phyloP scores from a whole-genome alignment of 2,113 vertebrate species.

The Elephantulus edwardii region DNA sequence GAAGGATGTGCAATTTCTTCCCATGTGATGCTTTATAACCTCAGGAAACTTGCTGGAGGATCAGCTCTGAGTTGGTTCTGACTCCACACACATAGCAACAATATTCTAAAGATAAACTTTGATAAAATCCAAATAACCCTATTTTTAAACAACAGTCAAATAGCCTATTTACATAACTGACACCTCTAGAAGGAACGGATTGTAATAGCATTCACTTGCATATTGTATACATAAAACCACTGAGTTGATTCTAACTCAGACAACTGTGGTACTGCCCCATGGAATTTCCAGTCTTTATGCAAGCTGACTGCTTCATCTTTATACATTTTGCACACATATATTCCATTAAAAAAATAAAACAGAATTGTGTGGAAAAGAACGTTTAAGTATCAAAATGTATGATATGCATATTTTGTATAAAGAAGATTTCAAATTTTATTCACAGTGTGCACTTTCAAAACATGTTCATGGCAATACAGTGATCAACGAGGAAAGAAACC shows the following conservation, averaged over 20 bases:
- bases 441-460: slow-evolving; percentile 54
- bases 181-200: slow-evolving; percentile 38
- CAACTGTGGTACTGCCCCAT: too few relatives aligned
- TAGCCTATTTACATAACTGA: neutral
- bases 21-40: too few relatives aligned
- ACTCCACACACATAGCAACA: too few relatives aligned
- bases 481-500: slow-evolving; percentile 70
- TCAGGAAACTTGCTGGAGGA: too few relatives aligned
- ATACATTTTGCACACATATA: neutral
- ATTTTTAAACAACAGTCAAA: slow-evolving; percentile 7
- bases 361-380: slow-evolving; percentile 12
- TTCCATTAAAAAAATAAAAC: slow-evolving; percentile 16
- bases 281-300: too few relatives aligned
- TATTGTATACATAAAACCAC: slow-evolving; percentile 35
- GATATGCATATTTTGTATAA: slow-evolving; percentile 37
- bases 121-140: slow-evolving; percentile 3
- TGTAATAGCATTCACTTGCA: slow-evolving; percentile 38
- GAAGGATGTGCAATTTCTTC: too few relatives aligned
- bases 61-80: too few relatives aligned
- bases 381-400: slow-evolving; percentile 49
- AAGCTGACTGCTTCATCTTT: too few relatives aligned
- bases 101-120: slow-evolving; percentile 33
- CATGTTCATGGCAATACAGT: slow-evolving; percentile 34
- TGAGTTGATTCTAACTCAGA: too few relatives aligned
- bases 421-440: slow-evolving; percentile 65